Percentiles rank a stretch among this genome's conserved stretches.
Evolutionary conservation across 2,797 vertebrate genomes (phyloP).

Genomic region (Halcyon leucocephala): DNA sequence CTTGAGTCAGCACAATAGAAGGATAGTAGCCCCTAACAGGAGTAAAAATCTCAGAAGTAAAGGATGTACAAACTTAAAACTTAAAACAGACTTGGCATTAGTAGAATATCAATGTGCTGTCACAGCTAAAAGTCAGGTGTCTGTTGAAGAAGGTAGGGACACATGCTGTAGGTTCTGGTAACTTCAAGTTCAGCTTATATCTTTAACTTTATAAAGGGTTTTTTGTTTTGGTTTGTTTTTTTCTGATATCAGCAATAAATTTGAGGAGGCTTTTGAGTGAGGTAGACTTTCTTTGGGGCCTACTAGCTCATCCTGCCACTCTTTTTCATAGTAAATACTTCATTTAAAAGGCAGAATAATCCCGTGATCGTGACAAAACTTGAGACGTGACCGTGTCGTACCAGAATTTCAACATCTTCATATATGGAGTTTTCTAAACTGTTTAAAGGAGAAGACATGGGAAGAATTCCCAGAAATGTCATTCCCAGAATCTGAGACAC

Average conservation of each 20-base stretch:
- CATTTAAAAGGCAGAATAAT: background rate
- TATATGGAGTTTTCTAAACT: background rate
- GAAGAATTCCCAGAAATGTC: background rate
- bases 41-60: background rate
- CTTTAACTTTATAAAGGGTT: background rate
- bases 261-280: background rate
- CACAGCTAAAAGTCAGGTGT: background rate
- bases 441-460: background rate
- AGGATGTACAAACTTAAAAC: background rate
- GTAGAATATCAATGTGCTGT: background rate
- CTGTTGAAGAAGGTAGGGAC: background rate
- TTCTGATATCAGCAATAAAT: background rate
- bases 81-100: background rate
- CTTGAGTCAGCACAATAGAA: background rate
- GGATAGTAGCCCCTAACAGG: background rate
- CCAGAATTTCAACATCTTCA: background rate
- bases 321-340: background rate
- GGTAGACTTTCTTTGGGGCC: background rate
- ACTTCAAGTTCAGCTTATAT: background rate
- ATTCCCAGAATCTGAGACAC: background rate
- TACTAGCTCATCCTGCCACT: background rate
- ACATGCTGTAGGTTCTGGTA: background rate
- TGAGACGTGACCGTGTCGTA: background rate
- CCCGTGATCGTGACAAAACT: background rate
- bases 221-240: background rate